Evolutionary conservation across 1,140 invertebrate genomes (phyloP).

Genomic region (Zophobas morio): DNA sequence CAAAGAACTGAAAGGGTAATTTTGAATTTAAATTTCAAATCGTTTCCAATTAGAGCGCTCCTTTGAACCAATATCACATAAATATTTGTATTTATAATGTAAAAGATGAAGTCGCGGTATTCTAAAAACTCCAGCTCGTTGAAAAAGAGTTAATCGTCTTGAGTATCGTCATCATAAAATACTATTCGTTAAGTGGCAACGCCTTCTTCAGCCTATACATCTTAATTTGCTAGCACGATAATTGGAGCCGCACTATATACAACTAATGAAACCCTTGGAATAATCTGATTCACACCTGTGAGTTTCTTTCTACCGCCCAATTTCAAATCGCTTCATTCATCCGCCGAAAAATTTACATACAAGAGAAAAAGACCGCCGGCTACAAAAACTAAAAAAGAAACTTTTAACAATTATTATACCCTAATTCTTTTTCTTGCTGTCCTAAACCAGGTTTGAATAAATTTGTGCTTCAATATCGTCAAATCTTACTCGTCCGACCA

Average conservation of each 20-base stretch:
- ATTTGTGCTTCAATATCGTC: not conserved
- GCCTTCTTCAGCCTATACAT: conserved; percentile 15
- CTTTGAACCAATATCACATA: conserved; percentile 26
- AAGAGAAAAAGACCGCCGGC: conserved; percentile 2
- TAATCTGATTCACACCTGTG: conserved; percentile 19
- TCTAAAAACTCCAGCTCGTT: conserved; percentile 6
- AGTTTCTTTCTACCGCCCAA: not conserved
- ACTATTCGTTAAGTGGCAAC: conserved; percentile 25
- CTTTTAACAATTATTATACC: conserved; percentile 1
- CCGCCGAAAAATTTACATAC: conserved; percentile 19
- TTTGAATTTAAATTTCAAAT: conserved; percentile 39
- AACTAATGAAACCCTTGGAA: conserved; percentile 18
- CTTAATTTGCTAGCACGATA: conserved; percentile 26
- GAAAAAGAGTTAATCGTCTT: conserved; percentile 20
- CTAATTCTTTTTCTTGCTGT: conserved; percentile 9
- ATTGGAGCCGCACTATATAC: conserved; percentile 22
- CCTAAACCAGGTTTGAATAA: not conserved
- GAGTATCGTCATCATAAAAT: conserved; percentile 18
- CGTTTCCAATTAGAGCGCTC: conserved; percentile 30
- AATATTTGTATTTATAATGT: conserved; percentile 40
- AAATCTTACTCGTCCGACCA: conserved; percentile 4
- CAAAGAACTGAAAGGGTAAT: conserved; percentile 14
- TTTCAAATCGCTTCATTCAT: conserved; percentile 27
- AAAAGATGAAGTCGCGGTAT: not conserved
- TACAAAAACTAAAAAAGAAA: not conserved